Evolutionary conservation across 2,113 vertebrate species (phyloP).

Genomic region (Anser cygnoides): DNA sequence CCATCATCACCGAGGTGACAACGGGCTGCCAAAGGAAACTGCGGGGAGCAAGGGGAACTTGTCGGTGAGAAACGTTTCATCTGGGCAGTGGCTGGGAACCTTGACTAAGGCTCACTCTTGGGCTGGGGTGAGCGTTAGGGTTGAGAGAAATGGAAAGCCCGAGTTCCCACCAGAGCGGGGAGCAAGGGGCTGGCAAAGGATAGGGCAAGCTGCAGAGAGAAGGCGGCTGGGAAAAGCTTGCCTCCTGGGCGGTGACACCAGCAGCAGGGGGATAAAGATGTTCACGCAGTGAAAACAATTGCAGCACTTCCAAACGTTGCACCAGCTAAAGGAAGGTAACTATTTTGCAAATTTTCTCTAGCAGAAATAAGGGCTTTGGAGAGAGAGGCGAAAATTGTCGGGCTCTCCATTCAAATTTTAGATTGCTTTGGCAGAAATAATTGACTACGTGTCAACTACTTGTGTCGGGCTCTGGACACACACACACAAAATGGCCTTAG

Average conservation of each 20-base stretch:
- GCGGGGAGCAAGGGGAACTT: not conserved
- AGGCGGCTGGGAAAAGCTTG: not conserved
- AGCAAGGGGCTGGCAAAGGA: not conserved
- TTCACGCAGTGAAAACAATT: not conserved
- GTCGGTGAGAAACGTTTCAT: not conserved
- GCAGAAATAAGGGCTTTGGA: not conserved
- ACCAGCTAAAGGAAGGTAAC: not conserved
- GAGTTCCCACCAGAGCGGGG: rapidly evolving
- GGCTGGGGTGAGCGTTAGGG: no score
- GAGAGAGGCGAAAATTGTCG: not conserved
- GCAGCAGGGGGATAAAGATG: not conserved
- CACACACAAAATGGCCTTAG: not conserved
- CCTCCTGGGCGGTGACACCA: not conserved
- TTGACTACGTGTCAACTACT: no score
- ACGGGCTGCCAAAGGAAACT: not conserved
- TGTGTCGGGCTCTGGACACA: not conserved
- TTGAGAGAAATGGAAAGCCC: not conserved
- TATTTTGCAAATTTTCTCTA: not conserved
- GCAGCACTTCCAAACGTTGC: rapidly evolving
- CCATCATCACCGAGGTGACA: rapidly evolving
- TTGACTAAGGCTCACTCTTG: not conserved
- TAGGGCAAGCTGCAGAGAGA: not conserved
- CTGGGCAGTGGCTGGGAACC: not conserved
- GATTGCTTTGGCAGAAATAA: not conserved
- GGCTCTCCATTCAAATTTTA: not conserved